Evolutionary conservation across 1,140 invertebrate genomes (phyloP).

Genomic region (Heterodera schachtii): DNA sequence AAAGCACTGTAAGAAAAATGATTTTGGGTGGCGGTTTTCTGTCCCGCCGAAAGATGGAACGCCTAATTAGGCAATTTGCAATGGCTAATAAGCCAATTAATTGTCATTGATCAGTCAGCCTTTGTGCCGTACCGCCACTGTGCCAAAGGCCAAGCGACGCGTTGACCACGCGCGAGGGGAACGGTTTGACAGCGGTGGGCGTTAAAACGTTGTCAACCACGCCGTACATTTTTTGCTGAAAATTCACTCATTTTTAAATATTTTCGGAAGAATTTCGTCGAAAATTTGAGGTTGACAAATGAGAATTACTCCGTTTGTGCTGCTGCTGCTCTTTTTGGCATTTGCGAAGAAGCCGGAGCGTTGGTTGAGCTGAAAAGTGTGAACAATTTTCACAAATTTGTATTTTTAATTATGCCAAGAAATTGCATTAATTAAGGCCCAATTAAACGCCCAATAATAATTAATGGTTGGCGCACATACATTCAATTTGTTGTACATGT

Average conservation of each 20-base stretch:
- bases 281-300: neutral
- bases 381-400: too few relatives aligned
- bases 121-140: conserved; percentile 33
- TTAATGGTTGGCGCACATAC: neutral
- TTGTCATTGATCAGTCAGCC: neutral
- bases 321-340: conserved; percentile 47
- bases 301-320: neutral
- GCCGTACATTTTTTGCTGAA: conserved; percentile 23
- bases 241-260: conserved; percentile 54
- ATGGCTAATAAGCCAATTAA: too few relatives aligned
- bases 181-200: conserved; percentile 68
- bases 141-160: conserved; percentile 56
- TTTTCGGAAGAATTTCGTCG: conserved; percentile 28
- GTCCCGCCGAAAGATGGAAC: too few relatives aligned
- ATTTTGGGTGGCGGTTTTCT: neutral
- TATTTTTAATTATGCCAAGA: too few relatives aligned
- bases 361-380: conserved; percentile 67
- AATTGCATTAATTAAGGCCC: neutral
- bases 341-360: conserved; percentile 68
- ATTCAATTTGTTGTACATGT: conserved; percentile 75
- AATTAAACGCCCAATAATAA: too few relatives aligned
- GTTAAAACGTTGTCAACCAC: conserved; percentile 68
- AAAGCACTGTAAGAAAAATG: conserved; percentile 68
- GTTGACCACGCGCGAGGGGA: conserved; percentile 61
- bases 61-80: too few relatives aligned